Evolutionary conservation across 2,888 invertebrate species (phyloP).

Genomic region (Lottia gigantea): DNA sequence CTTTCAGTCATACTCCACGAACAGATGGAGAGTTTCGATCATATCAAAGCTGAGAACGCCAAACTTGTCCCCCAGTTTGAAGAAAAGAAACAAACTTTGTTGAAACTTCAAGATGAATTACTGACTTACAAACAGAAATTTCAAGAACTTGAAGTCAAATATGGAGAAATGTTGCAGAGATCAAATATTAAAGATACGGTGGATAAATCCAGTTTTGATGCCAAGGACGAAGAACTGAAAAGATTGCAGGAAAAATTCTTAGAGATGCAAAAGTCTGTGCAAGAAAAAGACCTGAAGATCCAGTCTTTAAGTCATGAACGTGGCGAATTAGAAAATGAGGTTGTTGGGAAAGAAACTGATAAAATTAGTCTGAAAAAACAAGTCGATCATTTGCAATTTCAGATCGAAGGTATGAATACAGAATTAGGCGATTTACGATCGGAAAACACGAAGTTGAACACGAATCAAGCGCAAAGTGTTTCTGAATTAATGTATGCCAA

Average conservation of each 20-base stretch:
- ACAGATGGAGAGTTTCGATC: slow-evolving; percentile 52
- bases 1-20: slow-evolving; percentile 67
- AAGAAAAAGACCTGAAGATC: slow-evolving; percentile 38
- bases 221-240: slow-evolving; percentile 45
- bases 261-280: slow-evolving; percentile 21
- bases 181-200: slow-evolving; percentile 47
- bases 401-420: slow-evolving; percentile 53
- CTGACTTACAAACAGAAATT: slow-evolving; percentile 62
- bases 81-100: slow-evolving; percentile 64
- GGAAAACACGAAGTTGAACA: slow-evolving; percentile 41
- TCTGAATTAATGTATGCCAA: slow-evolving; percentile 48
- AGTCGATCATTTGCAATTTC: slow-evolving; percentile 59
- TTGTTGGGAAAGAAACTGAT: slow-evolving; percentile 49
- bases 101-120: slow-evolving; percentile 67
- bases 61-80: slow-evolving; percentile 65
- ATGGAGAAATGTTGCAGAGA: slow-evolving; percentile 55
- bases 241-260: slow-evolving; percentile 37
- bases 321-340: slow-evolving; percentile 48
- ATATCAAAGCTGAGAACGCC: slow-evolving; percentile 56
- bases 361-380: slow-evolving; percentile 57
- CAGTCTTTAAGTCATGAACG: slow-evolving; percentile 43
- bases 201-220: slow-evolving; percentile 40
- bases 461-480: slow-evolving; percentile 37
- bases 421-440: slow-evolving; percentile 51
- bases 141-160: slow-evolving; percentile 62